Evolutionary conservation across 2,113 vertebrate genomes (phyloP).

Genomic region (Hemicordylus capensis): DNA sequence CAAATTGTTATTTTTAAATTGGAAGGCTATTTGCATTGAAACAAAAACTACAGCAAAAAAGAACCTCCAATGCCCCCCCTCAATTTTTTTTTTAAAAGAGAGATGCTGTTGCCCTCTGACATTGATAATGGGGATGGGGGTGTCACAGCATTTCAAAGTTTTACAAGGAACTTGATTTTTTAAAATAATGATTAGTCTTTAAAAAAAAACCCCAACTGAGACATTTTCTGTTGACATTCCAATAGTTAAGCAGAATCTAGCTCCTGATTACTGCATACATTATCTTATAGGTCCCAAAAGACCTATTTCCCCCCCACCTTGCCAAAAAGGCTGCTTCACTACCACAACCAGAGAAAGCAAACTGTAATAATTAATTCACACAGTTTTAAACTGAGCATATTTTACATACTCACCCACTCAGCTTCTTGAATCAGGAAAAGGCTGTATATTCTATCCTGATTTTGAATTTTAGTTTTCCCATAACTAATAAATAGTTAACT

Average conservation of each 20-base stretch:
- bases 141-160: constrained; percentile 53
- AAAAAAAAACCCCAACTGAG: constrained; percentile 55
- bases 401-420: constrained; percentile 26
- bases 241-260: constrained; percentile 57
- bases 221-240: constrained; percentile 60
- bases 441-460: constrained; percentile 5
- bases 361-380: constrained; percentile 63
- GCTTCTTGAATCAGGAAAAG: not conserved
- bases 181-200: constrained; percentile 43
- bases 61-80: not conserved
- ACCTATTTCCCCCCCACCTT: constrained; percentile 38
- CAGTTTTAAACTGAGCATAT: constrained; percentile 58
- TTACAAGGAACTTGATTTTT: constrained; percentile 64
- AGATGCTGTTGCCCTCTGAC: constrained; percentile 49
- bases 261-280: constrained; percentile 56
- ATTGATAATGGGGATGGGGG: constrained; percentile 42
- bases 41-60: constrained; percentile 42
- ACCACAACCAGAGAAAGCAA: constrained; percentile 42
- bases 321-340: constrained; percentile 18
- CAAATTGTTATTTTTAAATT: constrained; percentile 67
- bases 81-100: not conserved
- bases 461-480: not conserved
- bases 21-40: constrained; percentile 26
- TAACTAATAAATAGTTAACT: constrained; percentile 51
- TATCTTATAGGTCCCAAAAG: constrained; percentile 68